phyloP scores from a whole-genome alignment of 2,888 invertebrate genomes.

The Nineta flava region DNA sequence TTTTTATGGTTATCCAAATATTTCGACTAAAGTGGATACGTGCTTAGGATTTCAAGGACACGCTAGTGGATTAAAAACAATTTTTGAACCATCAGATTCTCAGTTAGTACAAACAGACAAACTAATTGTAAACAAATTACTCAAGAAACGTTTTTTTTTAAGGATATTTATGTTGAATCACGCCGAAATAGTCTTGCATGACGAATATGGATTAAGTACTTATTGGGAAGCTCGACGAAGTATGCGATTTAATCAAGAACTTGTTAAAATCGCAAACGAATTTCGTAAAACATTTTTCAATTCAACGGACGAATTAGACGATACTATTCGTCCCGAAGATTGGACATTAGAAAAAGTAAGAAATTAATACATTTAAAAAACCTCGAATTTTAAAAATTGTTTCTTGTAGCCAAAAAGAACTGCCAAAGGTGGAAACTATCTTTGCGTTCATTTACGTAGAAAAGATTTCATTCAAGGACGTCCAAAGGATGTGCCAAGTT shows the following conservation, averaged over 20 bases:
- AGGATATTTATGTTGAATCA: slow-evolving; percentile 53
- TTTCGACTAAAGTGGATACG: slow-evolving; percentile 43
- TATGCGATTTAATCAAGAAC: slow-evolving; percentile 67
- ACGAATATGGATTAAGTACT: slow-evolving; percentile 61
- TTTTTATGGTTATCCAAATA: slow-evolving; percentile 59
- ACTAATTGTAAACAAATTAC: too few species aligned
- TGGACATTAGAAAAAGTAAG: slow-evolving; percentile 44
- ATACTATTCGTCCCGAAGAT: slow-evolving; percentile 36
- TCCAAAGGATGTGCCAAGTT: slow-evolving; percentile 55
- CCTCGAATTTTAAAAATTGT: slow-evolving; percentile 17
- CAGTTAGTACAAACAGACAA: slow-evolving; percentile 22
- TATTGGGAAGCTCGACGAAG: slow-evolving; percentile 84
- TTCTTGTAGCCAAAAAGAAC: slow-evolving; percentile 21
- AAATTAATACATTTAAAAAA: not conserved
- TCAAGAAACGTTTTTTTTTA: too few species aligned
- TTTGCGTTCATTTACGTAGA: slow-evolving; percentile 76
- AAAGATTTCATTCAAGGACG: slow-evolving; percentile 72
- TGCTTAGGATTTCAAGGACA: slow-evolving; percentile 79
- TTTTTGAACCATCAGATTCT: slow-evolving; percentile 34
- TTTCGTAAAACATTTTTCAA: slow-evolving; percentile 47
- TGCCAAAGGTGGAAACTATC: slow-evolving; percentile 51
- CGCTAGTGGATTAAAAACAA: slow-evolving; percentile 41
- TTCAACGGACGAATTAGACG: slow-evolving; percentile 42
- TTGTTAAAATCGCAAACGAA: slow-evolving; percentile 48
- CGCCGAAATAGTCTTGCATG: slow-evolving; percentile 77